Percentiles rank a stretch among this genome's conserved stretches.
phyloP scores from a whole-genome alignment of 2,888 invertebrate genomes.

The Harpalus rufipes region DNA sequence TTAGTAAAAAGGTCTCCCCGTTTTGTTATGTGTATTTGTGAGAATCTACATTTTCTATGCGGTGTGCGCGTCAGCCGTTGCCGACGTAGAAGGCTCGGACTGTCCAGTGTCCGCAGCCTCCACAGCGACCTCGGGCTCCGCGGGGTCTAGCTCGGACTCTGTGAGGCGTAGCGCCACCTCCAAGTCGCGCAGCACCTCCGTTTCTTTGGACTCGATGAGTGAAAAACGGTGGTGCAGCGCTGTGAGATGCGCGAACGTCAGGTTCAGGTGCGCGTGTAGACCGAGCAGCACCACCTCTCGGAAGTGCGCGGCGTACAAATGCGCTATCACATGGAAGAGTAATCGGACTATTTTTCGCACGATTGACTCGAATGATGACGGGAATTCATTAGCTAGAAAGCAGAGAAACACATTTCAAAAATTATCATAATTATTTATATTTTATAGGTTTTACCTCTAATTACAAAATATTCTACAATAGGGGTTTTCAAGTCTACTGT shows the following conservation, averaged over 20 bases:
- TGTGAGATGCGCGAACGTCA: constrained; percentile 97
- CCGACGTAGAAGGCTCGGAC: not conserved
- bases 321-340: constrained; percentile 98
- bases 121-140: constrained; percentile 38
- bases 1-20: no score
- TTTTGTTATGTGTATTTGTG: no score
- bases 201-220: constrained; percentile 96
- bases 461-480: no score
- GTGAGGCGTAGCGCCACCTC: constrained; percentile 88
- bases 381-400: constrained; percentile 92
- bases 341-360: constrained; percentile 97
- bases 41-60: no score
- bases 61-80: not conserved
- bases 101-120: constrained; percentile 17
- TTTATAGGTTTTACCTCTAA: not conserved
- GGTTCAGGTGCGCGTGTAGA: constrained; percentile 97
- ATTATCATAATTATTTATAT: not conserved
- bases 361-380: constrained; percentile 94
- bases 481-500: no score
- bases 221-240: constrained; percentile 91
- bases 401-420: constrained; percentile 30
- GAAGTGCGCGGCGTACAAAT: constrained; percentile 98
- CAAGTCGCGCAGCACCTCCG: constrained; percentile 95
- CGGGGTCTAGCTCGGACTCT: constrained; percentile 74
- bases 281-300: constrained; percentile 95